Conservation (phyloP, 1,140 invertebrate species). For the Zaprionus ghesquierei region DNA sequence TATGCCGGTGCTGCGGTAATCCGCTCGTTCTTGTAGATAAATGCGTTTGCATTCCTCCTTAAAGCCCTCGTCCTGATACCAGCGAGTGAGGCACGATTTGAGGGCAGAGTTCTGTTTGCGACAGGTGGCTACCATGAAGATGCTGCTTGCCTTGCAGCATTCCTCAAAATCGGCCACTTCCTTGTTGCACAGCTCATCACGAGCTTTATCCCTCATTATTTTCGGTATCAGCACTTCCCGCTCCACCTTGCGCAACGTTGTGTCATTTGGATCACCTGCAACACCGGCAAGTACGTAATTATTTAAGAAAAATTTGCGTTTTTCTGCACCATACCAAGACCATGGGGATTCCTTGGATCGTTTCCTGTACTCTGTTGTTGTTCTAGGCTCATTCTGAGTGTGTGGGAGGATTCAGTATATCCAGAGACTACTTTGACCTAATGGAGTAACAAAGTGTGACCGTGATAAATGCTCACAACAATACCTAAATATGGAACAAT, state of each 20-base stretch:
- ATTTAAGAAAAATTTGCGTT: no score
- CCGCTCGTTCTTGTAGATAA: constrained; percentile 91
- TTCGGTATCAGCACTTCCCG: constrained; percentile 92
- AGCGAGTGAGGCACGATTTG: constrained; percentile 87
- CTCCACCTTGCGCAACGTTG: constrained; percentile 91
- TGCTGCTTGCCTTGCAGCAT: constrained; percentile 88
- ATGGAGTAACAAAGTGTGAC: constrained; percentile 36
- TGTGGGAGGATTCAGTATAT: constrained; percentile 22
- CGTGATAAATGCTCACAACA: not conserved
- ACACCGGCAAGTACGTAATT: not conserved
- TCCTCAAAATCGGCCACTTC: constrained; percentile 89
- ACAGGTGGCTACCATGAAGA: constrained; percentile 90
- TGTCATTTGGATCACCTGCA: constrained; percentile 93
- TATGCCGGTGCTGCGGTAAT: constrained; percentile 91
- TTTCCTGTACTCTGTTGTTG: constrained; percentile 24
- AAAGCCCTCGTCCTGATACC: constrained; percentile 91
- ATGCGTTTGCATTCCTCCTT: constrained; percentile 88
- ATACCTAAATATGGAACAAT: not conserved
- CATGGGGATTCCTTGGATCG: constrained; percentile 71
- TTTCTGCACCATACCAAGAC: constrained; percentile 51
- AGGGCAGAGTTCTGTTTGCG: constrained; percentile 87
- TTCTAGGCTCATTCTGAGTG: constrained; percentile 45
- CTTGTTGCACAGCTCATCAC: constrained; percentile 88
- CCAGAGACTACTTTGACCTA: constrained; percentile 16
- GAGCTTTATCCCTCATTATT: constrained; percentile 91